These are phyloP conservation scores for Ctena decussata DNA, from an alignment of 2,888 invertebrate genomes.

Conservation along the genomic window DNA sequence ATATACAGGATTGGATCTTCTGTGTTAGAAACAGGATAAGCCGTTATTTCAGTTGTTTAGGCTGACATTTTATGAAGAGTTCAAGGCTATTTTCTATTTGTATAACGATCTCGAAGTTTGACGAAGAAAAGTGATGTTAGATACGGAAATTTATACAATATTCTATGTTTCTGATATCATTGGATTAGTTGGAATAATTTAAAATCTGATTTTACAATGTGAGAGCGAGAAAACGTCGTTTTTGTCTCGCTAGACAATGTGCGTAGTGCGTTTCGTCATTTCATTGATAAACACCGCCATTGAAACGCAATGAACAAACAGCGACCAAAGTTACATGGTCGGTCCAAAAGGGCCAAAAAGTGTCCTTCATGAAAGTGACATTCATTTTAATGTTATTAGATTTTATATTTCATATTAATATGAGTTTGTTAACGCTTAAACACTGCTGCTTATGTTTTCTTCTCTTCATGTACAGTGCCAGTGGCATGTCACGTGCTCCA, in stretches of 20 bases:
- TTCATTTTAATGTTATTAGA: background rate
- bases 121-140: background rate
- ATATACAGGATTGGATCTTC: background rate
- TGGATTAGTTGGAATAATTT: background rate
- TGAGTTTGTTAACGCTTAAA: background rate
- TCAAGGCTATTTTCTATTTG: constrained; percentile 46
- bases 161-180: background rate
- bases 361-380: background rate
- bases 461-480: background rate
- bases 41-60: constrained; percentile 34
- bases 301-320: constrained; percentile 26
- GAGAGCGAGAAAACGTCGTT: background rate
- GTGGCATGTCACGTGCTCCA: background rate
- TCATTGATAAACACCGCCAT: constrained; percentile 63
- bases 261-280: constrained; percentile 31
- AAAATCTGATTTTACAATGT: background rate
- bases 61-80: constrained; percentile 46
- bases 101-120: background rate
- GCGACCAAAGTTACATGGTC: constrained; percentile 33
- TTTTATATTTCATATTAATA: background rate
- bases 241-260: constrained; percentile 1
- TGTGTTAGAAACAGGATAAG: background rate
- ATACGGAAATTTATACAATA: background rate
- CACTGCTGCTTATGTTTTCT: background rate
- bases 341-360: constrained; percentile 10